phyloP scores from a whole-genome alignment of 2,113 vertebrate species.

The Epinephelus lanceolatus region DNA sequence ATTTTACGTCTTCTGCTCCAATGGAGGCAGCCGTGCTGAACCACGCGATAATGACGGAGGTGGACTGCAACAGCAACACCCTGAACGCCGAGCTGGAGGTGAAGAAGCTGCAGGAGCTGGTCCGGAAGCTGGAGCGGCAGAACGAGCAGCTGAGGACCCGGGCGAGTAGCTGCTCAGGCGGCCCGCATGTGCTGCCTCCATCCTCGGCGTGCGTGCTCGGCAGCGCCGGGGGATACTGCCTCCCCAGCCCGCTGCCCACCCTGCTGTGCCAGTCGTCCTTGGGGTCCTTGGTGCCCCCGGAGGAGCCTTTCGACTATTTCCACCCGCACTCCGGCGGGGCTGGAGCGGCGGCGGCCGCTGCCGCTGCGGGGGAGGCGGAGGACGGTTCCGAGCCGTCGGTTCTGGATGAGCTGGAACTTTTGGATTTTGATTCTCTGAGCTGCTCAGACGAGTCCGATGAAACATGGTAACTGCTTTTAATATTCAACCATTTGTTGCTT shows the following conservation, averaged over 20 bases:
- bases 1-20: not conserved
- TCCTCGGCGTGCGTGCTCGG: conserved; percentile 47
- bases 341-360: conserved; percentile 15
- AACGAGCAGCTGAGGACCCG: conserved; percentile 91
- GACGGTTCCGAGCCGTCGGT: conserved; percentile 74
- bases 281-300: conserved; percentile 67
- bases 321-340: conserved; percentile 69
- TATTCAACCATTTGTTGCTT: conserved; percentile 39
- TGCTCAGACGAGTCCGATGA: conserved; percentile 85
- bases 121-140: conserved; percentile 91
- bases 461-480: conserved; percentile 86
- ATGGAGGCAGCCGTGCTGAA: conserved; percentile 80
- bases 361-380: conserved; percentile 29
- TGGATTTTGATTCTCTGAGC: conserved; percentile 87
- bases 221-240: conserved; percentile 64
- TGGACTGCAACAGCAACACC: conserved; percentile 81
- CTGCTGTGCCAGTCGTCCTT: conserved; percentile 78
- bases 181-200: conserved; percentile 28
- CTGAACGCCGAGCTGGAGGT: conserved; percentile 91
- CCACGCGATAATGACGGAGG: conserved; percentile 71
- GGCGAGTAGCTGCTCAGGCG: conserved; percentile 67
- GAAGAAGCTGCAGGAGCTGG: conserved; percentile 94
- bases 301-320: conserved; percentile 86
- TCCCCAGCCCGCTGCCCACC: conserved; percentile 81
- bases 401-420: conserved; percentile 91